Evolutionary conservation across 1,140 invertebrate species (phyloP), one percentile per base, ranked within the genome.

Genomic region (Caenorhabditis inopinata): DNA sequence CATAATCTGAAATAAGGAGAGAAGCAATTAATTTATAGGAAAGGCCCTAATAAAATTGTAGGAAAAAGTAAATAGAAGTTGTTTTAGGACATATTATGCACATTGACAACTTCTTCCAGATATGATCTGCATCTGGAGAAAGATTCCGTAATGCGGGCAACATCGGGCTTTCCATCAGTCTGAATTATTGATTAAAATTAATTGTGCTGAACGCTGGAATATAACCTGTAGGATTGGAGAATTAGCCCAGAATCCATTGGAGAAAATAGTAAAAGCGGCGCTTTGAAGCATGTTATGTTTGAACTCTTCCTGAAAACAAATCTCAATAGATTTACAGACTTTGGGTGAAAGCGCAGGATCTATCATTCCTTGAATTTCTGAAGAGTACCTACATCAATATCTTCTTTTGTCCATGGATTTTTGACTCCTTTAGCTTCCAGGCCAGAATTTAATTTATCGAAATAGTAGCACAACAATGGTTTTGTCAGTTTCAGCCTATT

Each of bases 111-210:
- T 27, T 68, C 58, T 9, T 68, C 58, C 11, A 68, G 21, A 21
- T 68, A 68, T 5, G 58, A 68, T 21, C n/a, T 68, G 58, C 58
- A 68, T 42, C 58, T 42, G 16, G 29, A n/a, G 58, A 68, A 68
- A 6, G 58, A 68, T 18, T 68, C 58, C 0, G 5, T n/a, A 7
- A 68, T 68, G 35, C 58, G 11, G 7, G n/a, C 58, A 9, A 38
- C 16, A 68, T 68, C 58, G 9, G 58, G 58, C n/a, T 68, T 68
- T 68, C 58, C 58, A 9, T 68, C 58, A 38, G 58, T 68, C 32
- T 68, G 48, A 5, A 51, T 23, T 23, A 14, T 42, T 42, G 6
- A 42, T 42, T 42, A 7, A 7, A 42, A 42, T 42, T 42, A 42
- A 42, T 42, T 42, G 9, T 48, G 9, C 18, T 48, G n/a, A n/a